Base-by-base conservation (phyloP, 2,888 invertebrate genomes). In the Entomobrya multifasciata region DNA sequence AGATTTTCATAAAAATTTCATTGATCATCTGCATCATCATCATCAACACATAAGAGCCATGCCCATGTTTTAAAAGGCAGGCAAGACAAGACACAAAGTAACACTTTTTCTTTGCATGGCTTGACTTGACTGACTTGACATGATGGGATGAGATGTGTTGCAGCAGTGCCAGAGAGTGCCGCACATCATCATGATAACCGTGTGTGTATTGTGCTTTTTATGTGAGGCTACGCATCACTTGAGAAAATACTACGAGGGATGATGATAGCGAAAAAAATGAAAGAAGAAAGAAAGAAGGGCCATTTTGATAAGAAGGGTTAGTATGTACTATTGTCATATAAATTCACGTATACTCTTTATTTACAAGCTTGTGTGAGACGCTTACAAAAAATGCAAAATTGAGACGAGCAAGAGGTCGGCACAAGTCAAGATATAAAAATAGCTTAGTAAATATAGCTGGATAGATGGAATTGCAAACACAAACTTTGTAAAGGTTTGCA, bases 1-100 rank as follows among this genome's bases (percentile, higher is more conserved):
- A 86, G 81, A 88, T 88, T 88, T 88, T 88, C 88, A 88, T 88
- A 88, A 88, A 88, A 88, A 88, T 88, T 88, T 85, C 88, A 88
- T 88, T 88, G 85, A 88, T 88, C 88, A 88, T 88, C 78, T 74
- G 65, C 52, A 80, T 52, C 49, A 47, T 17, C 11, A 41, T 20
- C 49, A 22, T 74, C 49, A 15, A 6, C n/a, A 67, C 44, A 67
- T 10, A 72, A 49, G 36, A 36, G 15, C 49, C n/a, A 72, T 44
- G 11, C 20, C 2, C 72, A 74, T 11, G 17, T 30, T 30, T 6
- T 13, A 17, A 49, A n/a, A 72, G 25, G 60, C 13, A 60, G 36
- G 36, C 17, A 52, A 36, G 36, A 36, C 36, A 52, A n/a, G 49
- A 74, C n/a, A n/a, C n/a, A 76, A 81, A 83, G 83, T 77, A 83